These are phyloP conservation scores for Cactoblastis cactorum DNA, from an alignment of 2,888 invertebrate species.

Conservation along the genomic window DNA sequence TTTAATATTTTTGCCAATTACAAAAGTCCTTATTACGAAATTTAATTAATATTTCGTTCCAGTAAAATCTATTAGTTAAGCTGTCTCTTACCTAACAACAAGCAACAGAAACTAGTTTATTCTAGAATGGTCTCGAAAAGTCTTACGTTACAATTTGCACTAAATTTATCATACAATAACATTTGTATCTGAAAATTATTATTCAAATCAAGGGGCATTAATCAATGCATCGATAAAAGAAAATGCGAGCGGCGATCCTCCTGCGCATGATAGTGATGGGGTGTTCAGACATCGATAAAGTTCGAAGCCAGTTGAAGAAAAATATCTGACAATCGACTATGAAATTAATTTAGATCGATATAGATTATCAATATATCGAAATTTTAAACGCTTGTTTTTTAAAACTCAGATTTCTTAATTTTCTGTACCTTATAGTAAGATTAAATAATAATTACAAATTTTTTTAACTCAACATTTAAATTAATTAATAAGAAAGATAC, in stretches of 20 bases:
- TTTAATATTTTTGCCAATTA: no score
- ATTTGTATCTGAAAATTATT: constrained; percentile 77
- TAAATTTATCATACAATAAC: constrained; percentile 80
- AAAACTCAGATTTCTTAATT: no score
- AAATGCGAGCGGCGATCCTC: constrained; percentile 68
- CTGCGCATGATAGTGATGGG: constrained; percentile 48
- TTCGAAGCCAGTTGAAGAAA: not conserved
- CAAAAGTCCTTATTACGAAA: no score
- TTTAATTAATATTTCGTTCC: not conserved
- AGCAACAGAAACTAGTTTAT: constrained; percentile 30
- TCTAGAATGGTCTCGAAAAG: constrained; percentile 50
- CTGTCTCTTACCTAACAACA: constrained; percentile 6
- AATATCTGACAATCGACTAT: no score
- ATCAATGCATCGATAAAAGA: constrained; percentile 78
- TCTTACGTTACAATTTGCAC: constrained; percentile 75
- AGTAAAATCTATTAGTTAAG: not conserved
- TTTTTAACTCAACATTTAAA: no score
- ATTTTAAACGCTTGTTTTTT: no score
- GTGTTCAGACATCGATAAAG: constrained; percentile 6
- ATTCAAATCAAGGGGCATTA: constrained; percentile 77
- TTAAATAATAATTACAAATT: no score
- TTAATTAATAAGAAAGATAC: no score
- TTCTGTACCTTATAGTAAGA: no score
- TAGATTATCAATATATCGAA: no score
- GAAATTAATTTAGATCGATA: no score